Conservation (phyloP, 2,113 vertebrate genomes). For the Gymnarchus niloticus region DNA sequence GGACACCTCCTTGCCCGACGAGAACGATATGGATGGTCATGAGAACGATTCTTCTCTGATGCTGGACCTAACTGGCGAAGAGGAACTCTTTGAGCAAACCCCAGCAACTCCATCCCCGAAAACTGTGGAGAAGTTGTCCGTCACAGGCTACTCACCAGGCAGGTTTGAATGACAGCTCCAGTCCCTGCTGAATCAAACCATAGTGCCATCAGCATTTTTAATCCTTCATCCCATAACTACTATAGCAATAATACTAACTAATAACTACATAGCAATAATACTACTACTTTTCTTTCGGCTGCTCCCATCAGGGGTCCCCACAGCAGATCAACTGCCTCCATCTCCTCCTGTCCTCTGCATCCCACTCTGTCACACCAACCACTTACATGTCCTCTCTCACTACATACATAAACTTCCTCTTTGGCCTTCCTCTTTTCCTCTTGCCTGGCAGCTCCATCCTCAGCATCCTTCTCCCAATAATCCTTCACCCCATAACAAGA, state of each 20-base stretch:
- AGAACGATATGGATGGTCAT: slow-evolving; percentile 39
- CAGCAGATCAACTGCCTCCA: too few relatives aligned
- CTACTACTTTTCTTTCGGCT: too few relatives aligned
- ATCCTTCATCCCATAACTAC: not conserved
- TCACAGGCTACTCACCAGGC: not conserved
- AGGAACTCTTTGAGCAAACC: slow-evolving; percentile 14
- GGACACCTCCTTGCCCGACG: slow-evolving; percentile 21
- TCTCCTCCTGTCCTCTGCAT: too few relatives aligned
- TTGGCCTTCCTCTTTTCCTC: too few relatives aligned
- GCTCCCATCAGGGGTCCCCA: too few relatives aligned
- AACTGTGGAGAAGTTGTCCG: slow-evolving; percentile 14
- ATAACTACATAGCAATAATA: too few relatives aligned
- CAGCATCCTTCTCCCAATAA: not conserved
- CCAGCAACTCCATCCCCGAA: not conserved
- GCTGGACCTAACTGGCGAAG: slow-evolving; percentile 31
- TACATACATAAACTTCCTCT: too few relatives aligned
- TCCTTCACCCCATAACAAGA: not conserved
- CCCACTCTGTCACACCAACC: too few relatives aligned
- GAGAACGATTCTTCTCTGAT: slow-evolving; percentile 23
- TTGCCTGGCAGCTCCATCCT: not conserved
- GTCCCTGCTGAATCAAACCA: not conserved
- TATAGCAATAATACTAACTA: too few relatives aligned
- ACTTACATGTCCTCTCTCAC: too few relatives aligned
- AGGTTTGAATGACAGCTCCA: not conserved
- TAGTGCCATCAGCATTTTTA: not conserved